Base-by-base conservation (phyloP, 2,797 vertebrate species). In the Spondyliosoma cantharus region DNA sequence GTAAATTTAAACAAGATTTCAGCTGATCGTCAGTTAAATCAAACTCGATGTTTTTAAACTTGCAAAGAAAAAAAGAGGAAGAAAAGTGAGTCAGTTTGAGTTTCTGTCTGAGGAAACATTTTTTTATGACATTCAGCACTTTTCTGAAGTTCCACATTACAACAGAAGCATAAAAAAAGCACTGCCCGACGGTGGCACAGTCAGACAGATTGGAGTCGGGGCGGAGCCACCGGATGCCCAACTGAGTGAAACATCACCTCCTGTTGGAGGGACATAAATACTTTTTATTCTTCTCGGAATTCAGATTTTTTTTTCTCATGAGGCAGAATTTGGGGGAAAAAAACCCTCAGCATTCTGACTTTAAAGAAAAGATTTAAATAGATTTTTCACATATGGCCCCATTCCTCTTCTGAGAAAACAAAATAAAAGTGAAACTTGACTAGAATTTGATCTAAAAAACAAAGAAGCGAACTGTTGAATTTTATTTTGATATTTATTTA, bases 101-200 rank as follows among this genome's bases (percentile, higher is more conserved):
- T 66, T 66, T 52, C 22, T 50, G 62, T 52, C 17, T 66, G 69
- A 74, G 62, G 77, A 75, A 78, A 52, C 25, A 20, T 48, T 74
- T 79, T 80, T 46, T 37, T 37, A 8, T 2, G 19, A 73, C 46
- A 78, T n/a, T 85, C 77, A 87, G 82, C 86, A 85, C 27, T 66
- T 87, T 81, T 52, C 25, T 64, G 3, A 64, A 46, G 32, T 48
- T 24, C 48, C 57, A n/a, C 56, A 48, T 27, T 16, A 15, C 24
- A 29, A 46, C 57, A 74, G 71, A 74, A 76, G 54, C 19, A n/a
- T 12, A 53, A 7, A 45, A 52, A 45, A 53, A 58, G 37, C 45
- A 45, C 15, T 6, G 53, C 4, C 29, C 0, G 24, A 22, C 32
- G 45, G 20, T 19, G 71, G 19, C 12, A 9, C 20, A 12, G 37